Percentiles rank a stretch among this genome's conserved stretches.
These are phyloP conservation scores for Diglossa cyanea DNA, from an alignment of 2,797 vertebrate genomes.

Conservation along the genomic window DNA sequence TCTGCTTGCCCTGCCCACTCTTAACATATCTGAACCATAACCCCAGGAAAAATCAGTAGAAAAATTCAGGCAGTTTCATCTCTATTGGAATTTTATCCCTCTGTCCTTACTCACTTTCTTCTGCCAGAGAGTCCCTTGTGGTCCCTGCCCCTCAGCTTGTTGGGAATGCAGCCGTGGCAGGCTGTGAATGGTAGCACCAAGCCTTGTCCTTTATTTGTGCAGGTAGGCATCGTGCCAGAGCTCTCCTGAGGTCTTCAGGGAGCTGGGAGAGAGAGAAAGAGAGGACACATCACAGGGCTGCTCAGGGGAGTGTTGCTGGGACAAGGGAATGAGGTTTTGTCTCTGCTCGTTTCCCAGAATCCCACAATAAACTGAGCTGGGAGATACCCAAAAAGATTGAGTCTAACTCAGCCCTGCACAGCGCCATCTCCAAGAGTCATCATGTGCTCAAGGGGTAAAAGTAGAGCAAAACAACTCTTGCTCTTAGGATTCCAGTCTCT, in stretches of 20 bases:
- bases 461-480: not conserved
- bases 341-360: not conserved
- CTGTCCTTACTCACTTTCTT: not conserved
- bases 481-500: not conserved
- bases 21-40: not conserved
- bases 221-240: constrained; percentile 80
- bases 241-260: constrained; percentile 75
- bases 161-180: not conserved
- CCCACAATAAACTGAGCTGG: not conserved
- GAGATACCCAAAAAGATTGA: not conserved
- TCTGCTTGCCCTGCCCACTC: not conserved
- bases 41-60: not conserved
- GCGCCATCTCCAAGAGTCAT: not conserved
- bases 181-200: not conserved
- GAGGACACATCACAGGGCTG: not conserved
- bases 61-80: not conserved
- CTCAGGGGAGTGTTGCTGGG: not conserved
- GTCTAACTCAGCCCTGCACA: not conserved
- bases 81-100: not conserved
- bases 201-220: constrained; percentile 66
- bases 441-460: not conserved
- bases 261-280: constrained; percentile 52
- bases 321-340: not conserved
- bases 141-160: not conserved
- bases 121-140: not conserved